These are phyloP conservation scores for Pipistrellus pipistrellus DNA, from an alignment of 2,797 vertebrate genomes.

Conservation along the genomic window DNA sequence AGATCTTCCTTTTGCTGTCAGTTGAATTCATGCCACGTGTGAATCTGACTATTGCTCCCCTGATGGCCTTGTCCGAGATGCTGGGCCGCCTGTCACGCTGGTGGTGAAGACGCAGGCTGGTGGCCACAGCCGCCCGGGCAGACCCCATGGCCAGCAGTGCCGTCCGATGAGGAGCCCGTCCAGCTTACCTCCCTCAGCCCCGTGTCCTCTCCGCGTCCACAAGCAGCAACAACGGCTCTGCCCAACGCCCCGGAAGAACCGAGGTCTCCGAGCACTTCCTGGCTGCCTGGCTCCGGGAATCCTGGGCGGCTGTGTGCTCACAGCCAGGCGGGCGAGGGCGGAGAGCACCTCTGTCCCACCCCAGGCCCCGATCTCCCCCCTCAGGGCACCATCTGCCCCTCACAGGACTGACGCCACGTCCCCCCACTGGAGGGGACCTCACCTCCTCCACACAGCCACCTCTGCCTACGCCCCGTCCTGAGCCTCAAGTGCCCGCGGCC, in stretches of 20 bases:
- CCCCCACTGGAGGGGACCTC: not conserved
- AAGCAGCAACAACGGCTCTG: not conserved
- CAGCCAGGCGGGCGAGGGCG: not conserved
- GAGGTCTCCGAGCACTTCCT: not conserved
- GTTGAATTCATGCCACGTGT: not conserved
- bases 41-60: constrained; percentile 4
- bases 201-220: not conserved
- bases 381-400: not conserved
- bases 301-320: not conserved
- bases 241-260: not conserved
- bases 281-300: not conserved
- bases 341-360: not conserved
- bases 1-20: not conserved
- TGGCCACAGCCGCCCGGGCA: not conserved
- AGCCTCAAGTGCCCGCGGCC: not conserved
- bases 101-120: not conserved
- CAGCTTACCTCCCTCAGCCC: not conserved
- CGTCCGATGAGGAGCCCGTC: not conserved
- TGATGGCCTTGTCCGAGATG: not conserved
- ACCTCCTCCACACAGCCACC: not conserved
- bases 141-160: not conserved
- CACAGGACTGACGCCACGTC: not conserved
- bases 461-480: not conserved
- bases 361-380: not conserved
- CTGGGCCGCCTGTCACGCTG: not conserved